Evolutionary conservation across 2,113 vertebrate species (phyloP).

Genomic region (Gymnogyps californianus): DNA sequence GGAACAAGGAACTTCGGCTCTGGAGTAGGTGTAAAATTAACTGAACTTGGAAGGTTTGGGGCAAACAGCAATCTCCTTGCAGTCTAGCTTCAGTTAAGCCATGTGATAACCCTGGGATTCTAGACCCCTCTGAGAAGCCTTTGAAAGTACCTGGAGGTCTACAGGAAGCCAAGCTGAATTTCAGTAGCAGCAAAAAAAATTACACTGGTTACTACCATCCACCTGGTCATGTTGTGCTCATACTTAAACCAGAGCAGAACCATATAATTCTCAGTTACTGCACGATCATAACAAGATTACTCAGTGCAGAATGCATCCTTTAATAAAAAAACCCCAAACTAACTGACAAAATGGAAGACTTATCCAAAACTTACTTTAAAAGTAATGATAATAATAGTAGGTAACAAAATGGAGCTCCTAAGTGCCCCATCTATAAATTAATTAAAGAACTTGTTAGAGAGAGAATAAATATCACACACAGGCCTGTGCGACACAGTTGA

Average conservation of each 20-base stretch:
- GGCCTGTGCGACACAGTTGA: slow-evolving; percentile 39
- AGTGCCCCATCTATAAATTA: background rate
- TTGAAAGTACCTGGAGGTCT: background rate
- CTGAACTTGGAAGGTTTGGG: background rate
- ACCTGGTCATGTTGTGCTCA: background rate
- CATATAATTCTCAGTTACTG: background rate
- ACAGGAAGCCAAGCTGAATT: background rate
- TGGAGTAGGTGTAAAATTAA: background rate
- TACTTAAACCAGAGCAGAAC: background rate
- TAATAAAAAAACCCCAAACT: background rate
- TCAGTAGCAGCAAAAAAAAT: background rate
- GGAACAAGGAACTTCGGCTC: background rate
- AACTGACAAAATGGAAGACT: background rate
- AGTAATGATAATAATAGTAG: background rate
- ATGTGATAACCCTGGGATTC: background rate
- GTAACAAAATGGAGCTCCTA: background rate
- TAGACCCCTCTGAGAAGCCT: background rate
- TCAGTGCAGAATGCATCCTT: background rate
- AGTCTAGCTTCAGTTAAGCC: background rate
- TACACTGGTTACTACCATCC: background rate
- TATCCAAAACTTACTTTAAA: background rate
- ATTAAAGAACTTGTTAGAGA: slow-evolving; percentile 24
- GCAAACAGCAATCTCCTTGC: background rate
- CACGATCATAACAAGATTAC: background rate
- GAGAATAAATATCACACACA: slow-evolving; percentile 36